Evolutionary conservation across 2,797 vertebrate genomes (phyloP), one percentile per base, ranked within the genome.

Genomic region (Labeo calbasu): DNA sequence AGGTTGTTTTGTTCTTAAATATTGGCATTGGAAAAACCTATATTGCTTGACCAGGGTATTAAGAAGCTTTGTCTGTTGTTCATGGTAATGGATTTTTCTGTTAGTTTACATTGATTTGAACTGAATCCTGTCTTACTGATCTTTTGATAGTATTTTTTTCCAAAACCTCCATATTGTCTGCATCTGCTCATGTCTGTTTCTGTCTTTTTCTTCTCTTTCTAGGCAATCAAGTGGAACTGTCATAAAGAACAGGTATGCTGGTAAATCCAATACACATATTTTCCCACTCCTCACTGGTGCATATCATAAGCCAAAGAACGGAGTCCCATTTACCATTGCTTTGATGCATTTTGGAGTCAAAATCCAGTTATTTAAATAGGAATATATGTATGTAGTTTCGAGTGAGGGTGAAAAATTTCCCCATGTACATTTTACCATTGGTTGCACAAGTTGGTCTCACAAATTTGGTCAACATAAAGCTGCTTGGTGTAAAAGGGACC

Each of bases 151-250:
- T 25, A 6, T 53, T 17, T 53, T 53, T 53, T 53, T 53, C 40
- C 15, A 63, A 72, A 48, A 83, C 25, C 17, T 36, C 7, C 4
- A 11, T 17, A 10, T 79, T 21, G 40, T 63, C 76, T 65, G 21
- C 63, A 14, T 69, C 66, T 48, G 71, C 80, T 85, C 43, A 86
- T 85, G 40, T 28, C 50, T 87, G 76, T 76, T 72, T 84, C 59
- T 86, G n/a, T 83, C 51, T 88, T 77, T 88, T 25, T n/a, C 55
- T 85, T 87, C 61, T 84, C 53, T 85, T 82, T 50, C 25, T 92
- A 96, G 95, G 93, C 95, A 95, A 92, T 95, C 95, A 91, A 94
- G 95, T 94, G 95, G 94, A 91, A 92, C 95, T 90, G 95, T 95
- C 92, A 95, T 95, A 92, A 96, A 96, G 91, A 96, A 95, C 94